Evolutionary conservation across 2,113 vertebrate species (phyloP).

Genomic region (Stercorarius parasiticus): DNA sequence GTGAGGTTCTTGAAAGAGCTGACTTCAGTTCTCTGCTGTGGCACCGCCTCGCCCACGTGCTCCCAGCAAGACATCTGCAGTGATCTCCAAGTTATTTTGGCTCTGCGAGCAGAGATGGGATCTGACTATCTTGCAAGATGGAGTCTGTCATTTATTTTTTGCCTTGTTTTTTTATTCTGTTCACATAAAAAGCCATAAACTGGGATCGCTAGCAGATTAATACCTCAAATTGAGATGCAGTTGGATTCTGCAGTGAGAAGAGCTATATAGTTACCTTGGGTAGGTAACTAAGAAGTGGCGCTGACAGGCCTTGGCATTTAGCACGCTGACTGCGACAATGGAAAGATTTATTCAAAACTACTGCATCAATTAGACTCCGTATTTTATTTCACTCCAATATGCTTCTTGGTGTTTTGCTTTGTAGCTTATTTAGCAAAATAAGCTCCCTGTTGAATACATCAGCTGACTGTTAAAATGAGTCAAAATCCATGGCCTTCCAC

Average conservation of each 20-base stretch:
- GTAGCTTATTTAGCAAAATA: slow-evolving; percentile 51
- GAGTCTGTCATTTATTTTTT: background rate
- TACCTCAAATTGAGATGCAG: background rate
- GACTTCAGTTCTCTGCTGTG: background rate
- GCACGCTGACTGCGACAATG: background rate
- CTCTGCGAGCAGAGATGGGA: background rate
- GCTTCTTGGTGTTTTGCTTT: slow-evolving; percentile 49
- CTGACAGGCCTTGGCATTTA: slow-evolving; percentile 54
- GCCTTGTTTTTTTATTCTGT: background rate
- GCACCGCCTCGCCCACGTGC: background rate
- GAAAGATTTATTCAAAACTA: slow-evolving; percentile 63
- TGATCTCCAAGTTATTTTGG: background rate
- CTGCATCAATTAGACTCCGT: background rate
- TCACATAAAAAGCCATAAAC: background rate
- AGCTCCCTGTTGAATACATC: slow-evolving; percentile 21
- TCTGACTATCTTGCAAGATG: background rate
- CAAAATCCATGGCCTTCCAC: slow-evolving; percentile 13
- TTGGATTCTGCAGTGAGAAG: background rate
- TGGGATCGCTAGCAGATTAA: background rate
- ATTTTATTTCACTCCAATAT: slow-evolving; percentile 57
- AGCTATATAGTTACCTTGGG: slow-evolving; percentile 31
- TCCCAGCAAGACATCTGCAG: background rate
- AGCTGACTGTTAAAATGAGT: slow-evolving; percentile 40
- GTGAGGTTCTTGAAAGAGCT: background rate
- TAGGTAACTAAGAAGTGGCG: slow-evolving; percentile 54